These are phyloP conservation scores for Clinocottus analis DNA, from an alignment of 2,113 vertebrate species.

Conservation along the genomic window DNA sequence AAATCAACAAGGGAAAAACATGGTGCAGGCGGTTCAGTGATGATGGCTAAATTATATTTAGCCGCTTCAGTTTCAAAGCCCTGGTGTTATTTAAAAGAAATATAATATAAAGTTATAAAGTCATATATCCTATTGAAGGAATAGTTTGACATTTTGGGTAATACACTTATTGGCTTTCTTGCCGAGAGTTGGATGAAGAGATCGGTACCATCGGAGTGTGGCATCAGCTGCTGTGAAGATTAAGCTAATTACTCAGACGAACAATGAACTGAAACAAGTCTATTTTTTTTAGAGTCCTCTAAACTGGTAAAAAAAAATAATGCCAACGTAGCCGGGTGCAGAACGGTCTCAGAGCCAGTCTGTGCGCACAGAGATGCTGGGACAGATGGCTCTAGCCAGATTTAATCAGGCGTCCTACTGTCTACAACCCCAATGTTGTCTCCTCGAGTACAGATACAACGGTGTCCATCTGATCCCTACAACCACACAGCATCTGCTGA, in stretches of 20 bases:
- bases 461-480: conserved; percentile 59
- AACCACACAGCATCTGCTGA: conserved; percentile 66
- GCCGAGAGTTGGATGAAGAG: not conserved
- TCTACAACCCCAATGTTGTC: conserved; percentile 52
- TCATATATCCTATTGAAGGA: not conserved
- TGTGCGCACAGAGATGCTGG: conserved; percentile 32
- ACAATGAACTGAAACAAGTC: not conserved
- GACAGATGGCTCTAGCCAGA: conserved; percentile 69
- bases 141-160: not conserved
- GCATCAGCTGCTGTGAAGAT: not conserved
- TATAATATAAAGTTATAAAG: not conserved
- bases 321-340: not conserved
- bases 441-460: conserved; percentile 47
- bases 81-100: not conserved
- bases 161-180: not conserved
- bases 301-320: not conserved
- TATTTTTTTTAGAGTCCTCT: conserved; percentile 7
- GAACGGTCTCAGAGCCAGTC: not conserved
- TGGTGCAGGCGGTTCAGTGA: not conserved
- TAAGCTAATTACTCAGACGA: not conserved
- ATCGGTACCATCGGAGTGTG: not conserved
- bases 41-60: conserved; percentile 1
- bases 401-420: conserved; percentile 54
- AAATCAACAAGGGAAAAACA: not conserved
- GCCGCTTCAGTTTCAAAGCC: not conserved